A percentile compares a stretch with the other conserved stretches of the same genome.
phyloP scores from a whole-genome alignment of 2,888 invertebrate genomes.

The Lymantria monacha region DNA sequence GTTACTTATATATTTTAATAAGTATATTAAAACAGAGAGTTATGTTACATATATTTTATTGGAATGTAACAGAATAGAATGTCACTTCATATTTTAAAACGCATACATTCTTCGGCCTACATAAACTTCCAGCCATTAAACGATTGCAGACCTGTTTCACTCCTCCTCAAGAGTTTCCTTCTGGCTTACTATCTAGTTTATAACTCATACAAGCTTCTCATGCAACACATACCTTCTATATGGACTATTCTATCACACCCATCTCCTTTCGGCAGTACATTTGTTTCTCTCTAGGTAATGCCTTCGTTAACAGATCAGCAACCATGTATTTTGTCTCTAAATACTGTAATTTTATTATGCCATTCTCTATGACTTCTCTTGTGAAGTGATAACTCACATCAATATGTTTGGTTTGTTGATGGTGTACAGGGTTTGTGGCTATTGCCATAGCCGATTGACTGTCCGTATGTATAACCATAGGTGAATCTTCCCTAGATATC shows the following conservation, averaged over 20 bases:
- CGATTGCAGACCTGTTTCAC: neutral
- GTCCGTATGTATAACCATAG: neutral
- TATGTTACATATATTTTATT: too few species aligned
- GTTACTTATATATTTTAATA: too few species aligned
- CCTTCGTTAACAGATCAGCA: neutral
- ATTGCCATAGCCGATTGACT: neutral
- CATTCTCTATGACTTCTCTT: neutral
- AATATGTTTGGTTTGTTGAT: neutral
- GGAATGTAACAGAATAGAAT: too few species aligned
- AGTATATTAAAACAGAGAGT: too few species aligned
- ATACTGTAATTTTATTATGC: neutral
- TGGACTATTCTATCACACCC: neutral
- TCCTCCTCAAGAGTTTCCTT: neutral
- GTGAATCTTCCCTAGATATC: neutral
- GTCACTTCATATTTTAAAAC: neutral
- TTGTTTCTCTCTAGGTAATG: neutral
- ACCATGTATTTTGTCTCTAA: neutral
- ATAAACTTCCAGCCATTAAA: neutral
- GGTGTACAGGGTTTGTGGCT: neutral
- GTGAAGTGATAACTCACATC: neutral
- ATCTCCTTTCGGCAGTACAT: neutral
- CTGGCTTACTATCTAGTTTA: neutral
- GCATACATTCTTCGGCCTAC: neutral
- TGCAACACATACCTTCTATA: neutral
- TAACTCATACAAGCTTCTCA: neutral